Conservation (phyloP, 2,113 vertebrate species). For the Prietella phreatophila region DNA sequence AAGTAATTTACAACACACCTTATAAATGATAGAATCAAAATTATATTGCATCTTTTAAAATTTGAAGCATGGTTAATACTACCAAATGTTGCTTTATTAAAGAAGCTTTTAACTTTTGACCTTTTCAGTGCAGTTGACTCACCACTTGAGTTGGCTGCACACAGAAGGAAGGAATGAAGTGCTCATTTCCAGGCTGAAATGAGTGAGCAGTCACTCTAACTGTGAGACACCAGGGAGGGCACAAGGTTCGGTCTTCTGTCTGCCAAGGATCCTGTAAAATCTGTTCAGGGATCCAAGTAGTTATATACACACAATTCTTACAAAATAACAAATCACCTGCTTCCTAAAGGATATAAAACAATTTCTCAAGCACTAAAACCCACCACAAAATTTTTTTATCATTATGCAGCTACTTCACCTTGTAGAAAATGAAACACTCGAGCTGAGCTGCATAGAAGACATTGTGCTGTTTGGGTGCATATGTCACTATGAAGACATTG, state of each 20-base stretch:
- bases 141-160: slow-evolving; percentile 74
- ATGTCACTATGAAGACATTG: slow-evolving; percentile 78
- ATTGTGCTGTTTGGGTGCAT: slow-evolving; percentile 75
- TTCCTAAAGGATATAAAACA: neutral
- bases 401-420: slow-evolving; percentile 67
- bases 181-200: slow-evolving; percentile 69
- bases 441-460: slow-evolving; percentile 78
- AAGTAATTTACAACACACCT: neutral
- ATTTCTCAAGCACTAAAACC: neutral
- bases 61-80: neutral
- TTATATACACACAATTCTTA: neutral
- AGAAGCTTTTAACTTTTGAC: neutral
- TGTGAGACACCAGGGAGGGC: slow-evolving; percentile 83
- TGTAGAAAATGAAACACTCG: slow-evolving; percentile 85
- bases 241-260: slow-evolving; percentile 71
- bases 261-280: slow-evolving; percentile 70
- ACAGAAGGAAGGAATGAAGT: slow-evolving; percentile 75
- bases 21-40: neutral
- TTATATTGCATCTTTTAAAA: neutral
- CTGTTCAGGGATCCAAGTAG: slow-evolving; percentile 53
- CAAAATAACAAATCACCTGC: neutral
- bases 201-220: slow-evolving; percentile 81
- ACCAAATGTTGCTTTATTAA: neutral
- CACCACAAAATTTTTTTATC: neutral
- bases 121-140: slow-evolving; percentile 31